phyloP scores from a whole-genome alignment of 2,113 vertebrate genomes.

The Proteles cristata region DNA sequence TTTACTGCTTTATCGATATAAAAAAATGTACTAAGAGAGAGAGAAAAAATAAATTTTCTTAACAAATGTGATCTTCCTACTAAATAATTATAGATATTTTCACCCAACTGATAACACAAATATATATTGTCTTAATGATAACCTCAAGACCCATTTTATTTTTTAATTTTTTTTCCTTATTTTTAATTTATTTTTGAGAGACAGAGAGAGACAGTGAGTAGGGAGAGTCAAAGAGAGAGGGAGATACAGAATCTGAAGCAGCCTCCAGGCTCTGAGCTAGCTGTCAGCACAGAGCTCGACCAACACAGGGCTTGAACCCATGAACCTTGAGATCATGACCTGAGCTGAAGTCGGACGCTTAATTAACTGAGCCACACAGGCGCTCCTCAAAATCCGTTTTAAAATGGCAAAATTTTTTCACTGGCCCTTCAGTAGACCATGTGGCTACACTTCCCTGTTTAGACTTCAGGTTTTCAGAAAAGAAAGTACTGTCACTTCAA shows the following conservation, averaged over 20 bases:
- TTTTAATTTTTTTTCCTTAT: no score
- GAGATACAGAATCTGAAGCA: no score
- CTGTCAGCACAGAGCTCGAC: no score
- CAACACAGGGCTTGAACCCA: no score
- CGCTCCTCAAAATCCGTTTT: background rate
- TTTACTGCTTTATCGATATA: background rate
- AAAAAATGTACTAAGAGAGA: background rate
- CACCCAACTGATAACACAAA: background rate
- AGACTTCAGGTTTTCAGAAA: background rate
- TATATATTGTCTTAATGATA: background rate
- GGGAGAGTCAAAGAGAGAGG: no score
- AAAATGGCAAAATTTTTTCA: background rate
- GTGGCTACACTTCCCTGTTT: background rate
- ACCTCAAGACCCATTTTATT: background rate
- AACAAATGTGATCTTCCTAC: no score
- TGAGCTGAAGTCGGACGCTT: no score
- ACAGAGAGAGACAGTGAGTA: no score
- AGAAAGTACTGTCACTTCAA: background rate
- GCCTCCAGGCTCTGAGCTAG: no score
- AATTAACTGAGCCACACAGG: no score
- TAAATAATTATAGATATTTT: background rate
- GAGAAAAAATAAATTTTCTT: background rate
- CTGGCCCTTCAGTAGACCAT: background rate
- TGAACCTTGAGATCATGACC: no score
- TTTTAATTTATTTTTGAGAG: no score